A percentile compares a stretch with the other conserved stretches of the same genome.
Conservation (phyloP, 2,888 invertebrate species). For the Petrolisthes manimaculis region DNA sequence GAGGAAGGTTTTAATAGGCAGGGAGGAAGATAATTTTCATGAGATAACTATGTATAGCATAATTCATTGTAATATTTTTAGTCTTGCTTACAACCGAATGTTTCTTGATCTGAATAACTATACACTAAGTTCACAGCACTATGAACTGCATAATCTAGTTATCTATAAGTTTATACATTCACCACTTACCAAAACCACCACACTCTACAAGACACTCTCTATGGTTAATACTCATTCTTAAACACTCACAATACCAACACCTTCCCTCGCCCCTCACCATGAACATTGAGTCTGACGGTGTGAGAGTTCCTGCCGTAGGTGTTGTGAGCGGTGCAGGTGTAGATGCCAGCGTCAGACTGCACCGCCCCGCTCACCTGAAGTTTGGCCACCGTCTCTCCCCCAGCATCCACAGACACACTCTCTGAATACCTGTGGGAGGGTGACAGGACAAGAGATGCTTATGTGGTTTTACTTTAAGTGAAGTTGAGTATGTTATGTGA, state of each 20-base stretch:
- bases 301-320: constrained; percentile 67
- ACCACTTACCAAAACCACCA: not conserved
- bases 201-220: not conserved
- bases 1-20: not conserved
- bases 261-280: constrained; percentile 47
- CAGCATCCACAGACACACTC: constrained; percentile 32
- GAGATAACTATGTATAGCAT: not conserved
- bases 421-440: constrained; percentile 43
- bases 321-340: constrained; percentile 87
- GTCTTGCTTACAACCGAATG: too few relatives aligned
- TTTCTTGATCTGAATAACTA: too few relatives aligned
- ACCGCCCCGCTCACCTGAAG: constrained; percentile 47
- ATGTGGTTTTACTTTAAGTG: too few relatives aligned
- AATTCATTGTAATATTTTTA: too few relatives aligned
- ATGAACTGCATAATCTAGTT: too few relatives aligned
- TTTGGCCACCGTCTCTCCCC: constrained; percentile 44
- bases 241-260: not conserved
- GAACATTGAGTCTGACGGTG: constrained; percentile 55
- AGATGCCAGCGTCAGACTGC: constrained; percentile 83
- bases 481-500: too few relatives aligned
- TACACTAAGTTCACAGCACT: too few relatives aligned
- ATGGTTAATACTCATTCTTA: not conserved
- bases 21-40: not conserved
- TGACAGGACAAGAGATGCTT: not conserved
- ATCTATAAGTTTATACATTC: too few relatives aligned